These are phyloP conservation scores for Boulengeromyrus knoepffleri DNA, from an alignment of 2,113 vertebrate species.

Conservation along the genomic window DNA sequence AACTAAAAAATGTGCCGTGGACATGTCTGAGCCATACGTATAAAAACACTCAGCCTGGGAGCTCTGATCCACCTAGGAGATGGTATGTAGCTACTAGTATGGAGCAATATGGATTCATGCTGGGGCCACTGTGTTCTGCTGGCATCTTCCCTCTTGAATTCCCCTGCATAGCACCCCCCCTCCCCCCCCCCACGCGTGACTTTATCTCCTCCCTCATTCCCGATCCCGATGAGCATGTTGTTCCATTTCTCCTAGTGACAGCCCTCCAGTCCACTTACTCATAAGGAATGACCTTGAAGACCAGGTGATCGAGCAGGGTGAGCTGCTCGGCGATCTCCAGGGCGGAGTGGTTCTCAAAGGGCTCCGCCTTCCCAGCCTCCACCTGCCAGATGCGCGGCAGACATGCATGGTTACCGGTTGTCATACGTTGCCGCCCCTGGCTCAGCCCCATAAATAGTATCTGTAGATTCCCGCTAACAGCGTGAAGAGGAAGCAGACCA, in stretches of 20 bases:
- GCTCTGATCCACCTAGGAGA: neutral
- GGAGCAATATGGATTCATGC: neutral
- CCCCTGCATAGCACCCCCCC: neutral
- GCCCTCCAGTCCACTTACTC: constrained; percentile 67
- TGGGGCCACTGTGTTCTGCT: neutral
- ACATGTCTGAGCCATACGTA: neutral
- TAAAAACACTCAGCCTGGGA: neutral
- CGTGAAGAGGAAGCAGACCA: neutral
- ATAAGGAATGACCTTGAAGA: constrained; percentile 92
- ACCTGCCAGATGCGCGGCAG: constrained; percentile 48
- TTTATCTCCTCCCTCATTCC: neutral
- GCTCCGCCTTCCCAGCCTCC: constrained; percentile 64
- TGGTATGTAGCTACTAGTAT: neutral
- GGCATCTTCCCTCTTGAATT: neutral
- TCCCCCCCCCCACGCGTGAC: neutral
- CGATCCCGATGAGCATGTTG: neutral
- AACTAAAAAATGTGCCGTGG: neutral
- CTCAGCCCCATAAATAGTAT: neutral
- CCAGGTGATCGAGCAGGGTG: constrained; percentile 87
- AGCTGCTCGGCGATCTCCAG: constrained; percentile 92
- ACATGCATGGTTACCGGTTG: neutral
- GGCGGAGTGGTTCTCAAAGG: constrained; percentile 86
- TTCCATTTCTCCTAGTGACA: neutral
- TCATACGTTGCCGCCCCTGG: neutral
- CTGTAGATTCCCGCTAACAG: neutral